phyloP scores from a whole-genome alignment of 2,888 invertebrate species.

The Agrilus biguttatus region DNA sequence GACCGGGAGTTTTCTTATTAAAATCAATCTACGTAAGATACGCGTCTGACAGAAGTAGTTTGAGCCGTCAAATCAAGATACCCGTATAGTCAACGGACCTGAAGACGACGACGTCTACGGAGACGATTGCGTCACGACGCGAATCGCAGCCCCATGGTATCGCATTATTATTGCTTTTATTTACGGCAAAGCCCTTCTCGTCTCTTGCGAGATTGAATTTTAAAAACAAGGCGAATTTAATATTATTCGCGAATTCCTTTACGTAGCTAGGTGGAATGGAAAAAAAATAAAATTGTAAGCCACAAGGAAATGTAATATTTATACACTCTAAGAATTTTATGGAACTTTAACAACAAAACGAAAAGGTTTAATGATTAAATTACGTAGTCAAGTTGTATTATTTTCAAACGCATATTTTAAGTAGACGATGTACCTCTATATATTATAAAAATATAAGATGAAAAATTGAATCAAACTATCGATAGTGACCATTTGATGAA shows the following conservation, averaged over 20 bases:
- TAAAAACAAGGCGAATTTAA: constrained; percentile 29
- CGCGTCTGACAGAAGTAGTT: constrained; percentile 20
- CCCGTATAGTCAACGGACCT: constrained; percentile 4
- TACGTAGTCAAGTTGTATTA: too few species aligned
- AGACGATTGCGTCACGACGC: not conserved
- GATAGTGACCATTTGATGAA: too few species aligned
- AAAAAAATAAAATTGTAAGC: too few species aligned
- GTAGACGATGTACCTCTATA: too few species aligned
- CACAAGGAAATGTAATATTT: too few species aligned
- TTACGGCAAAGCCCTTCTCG: constrained; percentile 27
- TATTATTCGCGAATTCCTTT: constrained; percentile 27
- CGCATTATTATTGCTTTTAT: constrained; percentile 26
- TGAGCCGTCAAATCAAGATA: constrained; percentile 24
- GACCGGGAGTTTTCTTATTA: constrained; percentile 19
- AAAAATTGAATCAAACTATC: too few species aligned
- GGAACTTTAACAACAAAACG: too few species aligned
- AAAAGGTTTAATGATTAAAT: too few species aligned
- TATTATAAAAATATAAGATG: too few species aligned
- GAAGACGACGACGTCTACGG: not conserved
- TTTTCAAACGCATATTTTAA: too few species aligned
- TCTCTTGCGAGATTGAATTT: constrained; percentile 29
- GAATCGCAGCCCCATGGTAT: constrained; percentile 6
- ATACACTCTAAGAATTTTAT: too few species aligned
- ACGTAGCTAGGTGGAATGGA: constrained; percentile 16
- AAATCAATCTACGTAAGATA: constrained; percentile 25